Conservation (phyloP, 1,140 invertebrate genomes). For the Diuraphis noxia region DNA sequence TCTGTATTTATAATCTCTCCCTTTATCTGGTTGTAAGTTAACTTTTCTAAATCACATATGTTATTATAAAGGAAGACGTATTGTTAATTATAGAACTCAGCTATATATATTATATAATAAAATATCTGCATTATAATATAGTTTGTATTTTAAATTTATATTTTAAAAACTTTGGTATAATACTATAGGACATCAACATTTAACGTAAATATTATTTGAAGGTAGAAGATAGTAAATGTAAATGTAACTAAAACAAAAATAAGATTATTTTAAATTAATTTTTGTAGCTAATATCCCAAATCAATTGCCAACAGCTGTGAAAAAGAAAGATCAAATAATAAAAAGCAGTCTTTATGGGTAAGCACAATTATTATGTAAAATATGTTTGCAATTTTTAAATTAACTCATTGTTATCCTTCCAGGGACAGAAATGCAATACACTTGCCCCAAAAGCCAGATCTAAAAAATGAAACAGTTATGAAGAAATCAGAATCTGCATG, state of each 20-base stretch:
- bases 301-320: not conserved
- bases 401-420: not conserved
- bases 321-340: slow-evolving; percentile 4
- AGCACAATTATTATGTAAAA: not conserved
- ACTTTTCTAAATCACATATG: slow-evolving; percentile 19
- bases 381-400: not conserved
- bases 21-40: not conserved
- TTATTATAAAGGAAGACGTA: not conserved
- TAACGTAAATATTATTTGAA: not conserved
- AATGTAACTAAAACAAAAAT: not conserved
- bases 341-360: slow-evolving; percentile 21
- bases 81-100: slow-evolving; percentile 22
- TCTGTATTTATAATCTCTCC: slow-evolving; percentile 24
- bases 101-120: not conserved
- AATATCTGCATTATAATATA: not conserved
- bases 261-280: not conserved
- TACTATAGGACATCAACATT: not conserved
- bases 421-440: not conserved
- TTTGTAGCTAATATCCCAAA: slow-evolving; percentile 22
- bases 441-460: not conserved
- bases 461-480: not conserved
- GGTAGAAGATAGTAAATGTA: not conserved
- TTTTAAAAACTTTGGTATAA: not conserved
- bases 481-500: slow-evolving; percentile 23
- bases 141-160: not conserved